phyloP scores from a whole-genome alignment of 2,888 invertebrate species.

The Callyntrura sp. region DNA sequence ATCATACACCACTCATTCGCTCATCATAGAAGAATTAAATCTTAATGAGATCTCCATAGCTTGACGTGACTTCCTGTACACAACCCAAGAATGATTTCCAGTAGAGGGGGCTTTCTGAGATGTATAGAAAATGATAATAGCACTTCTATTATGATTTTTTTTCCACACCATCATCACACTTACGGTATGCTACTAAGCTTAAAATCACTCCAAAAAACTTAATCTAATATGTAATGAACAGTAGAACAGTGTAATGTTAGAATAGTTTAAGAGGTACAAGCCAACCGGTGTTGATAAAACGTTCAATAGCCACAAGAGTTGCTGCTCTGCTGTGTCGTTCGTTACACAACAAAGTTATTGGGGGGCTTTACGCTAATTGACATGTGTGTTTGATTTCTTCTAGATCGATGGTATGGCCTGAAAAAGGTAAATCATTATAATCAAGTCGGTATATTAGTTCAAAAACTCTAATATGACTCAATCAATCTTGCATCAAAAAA shows the following conservation, averaged over 20 bases:
- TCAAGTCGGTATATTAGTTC: neutral
- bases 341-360: neutral
- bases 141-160: neutral
- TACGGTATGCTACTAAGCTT: too few species aligned
- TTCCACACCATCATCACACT: too few species aligned
- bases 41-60: slow-evolving; percentile 71
- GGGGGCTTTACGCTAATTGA: neutral
- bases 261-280: too few species aligned
- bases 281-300: too few species aligned
- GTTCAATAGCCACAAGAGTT: neutral
- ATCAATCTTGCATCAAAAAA: slow-evolving; percentile 15
- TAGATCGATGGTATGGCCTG: slow-evolving; percentile 43
- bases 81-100: slow-evolving; percentile 35
- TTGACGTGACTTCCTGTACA: slow-evolving; percentile 60
- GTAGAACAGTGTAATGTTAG: too few species aligned
- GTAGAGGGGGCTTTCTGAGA: slow-evolving; percentile 43
- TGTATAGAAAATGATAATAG: neutral
- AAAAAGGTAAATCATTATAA: slow-evolving; percentile 49
- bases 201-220: too few species aligned
- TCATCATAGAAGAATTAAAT: slow-evolving; percentile 49
- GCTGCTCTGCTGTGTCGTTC: too few species aligned
- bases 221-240: too few species aligned
- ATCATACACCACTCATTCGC: too few species aligned
- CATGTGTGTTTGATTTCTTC: slow-evolving; percentile 7
- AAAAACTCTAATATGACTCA: neutral